Conservation (phyloP, 2,113 vertebrate genomes). For the Apus apus region DNA sequence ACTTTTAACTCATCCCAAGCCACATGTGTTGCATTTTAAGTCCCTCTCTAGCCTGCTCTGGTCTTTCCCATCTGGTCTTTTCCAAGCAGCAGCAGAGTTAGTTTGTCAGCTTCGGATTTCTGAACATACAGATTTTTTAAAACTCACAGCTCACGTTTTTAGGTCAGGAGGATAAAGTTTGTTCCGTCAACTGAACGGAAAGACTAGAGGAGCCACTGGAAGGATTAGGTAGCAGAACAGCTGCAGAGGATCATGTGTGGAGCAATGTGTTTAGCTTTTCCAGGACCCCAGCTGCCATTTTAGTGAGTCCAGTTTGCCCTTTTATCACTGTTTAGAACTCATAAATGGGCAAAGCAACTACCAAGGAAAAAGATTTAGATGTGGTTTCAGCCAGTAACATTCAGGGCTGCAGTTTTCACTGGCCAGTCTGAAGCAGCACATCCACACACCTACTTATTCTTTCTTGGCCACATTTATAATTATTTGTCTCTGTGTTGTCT, state of each 20-base stretch:
- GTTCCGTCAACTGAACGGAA: background rate
- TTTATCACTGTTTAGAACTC: background rate
- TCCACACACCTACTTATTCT: rapidly evolving
- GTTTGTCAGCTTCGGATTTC: background rate
- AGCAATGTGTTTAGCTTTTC: background rate
- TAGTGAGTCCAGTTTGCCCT: background rate
- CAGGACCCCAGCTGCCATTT: background rate
- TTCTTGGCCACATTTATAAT: background rate
- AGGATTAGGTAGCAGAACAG: background rate
- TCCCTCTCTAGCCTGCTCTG: background rate
- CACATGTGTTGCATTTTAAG: slow-evolving; percentile 10
- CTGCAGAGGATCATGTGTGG: background rate
- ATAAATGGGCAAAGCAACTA: background rate
- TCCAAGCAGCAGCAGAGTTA: background rate
- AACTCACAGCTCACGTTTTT: background rate
- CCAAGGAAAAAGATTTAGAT: background rate
- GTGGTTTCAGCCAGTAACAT: background rate
- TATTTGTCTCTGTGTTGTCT: background rate
- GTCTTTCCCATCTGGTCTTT: background rate
- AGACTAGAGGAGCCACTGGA: background rate
- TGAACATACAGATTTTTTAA: rapidly evolving
- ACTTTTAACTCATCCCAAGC: slow-evolving; percentile 43
- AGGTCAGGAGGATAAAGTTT: background rate
- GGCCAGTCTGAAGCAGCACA: background rate
- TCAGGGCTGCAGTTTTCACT: background rate